Base-by-base conservation (phyloP, 2,113 vertebrate species). In the Gobio gobio region DNA sequence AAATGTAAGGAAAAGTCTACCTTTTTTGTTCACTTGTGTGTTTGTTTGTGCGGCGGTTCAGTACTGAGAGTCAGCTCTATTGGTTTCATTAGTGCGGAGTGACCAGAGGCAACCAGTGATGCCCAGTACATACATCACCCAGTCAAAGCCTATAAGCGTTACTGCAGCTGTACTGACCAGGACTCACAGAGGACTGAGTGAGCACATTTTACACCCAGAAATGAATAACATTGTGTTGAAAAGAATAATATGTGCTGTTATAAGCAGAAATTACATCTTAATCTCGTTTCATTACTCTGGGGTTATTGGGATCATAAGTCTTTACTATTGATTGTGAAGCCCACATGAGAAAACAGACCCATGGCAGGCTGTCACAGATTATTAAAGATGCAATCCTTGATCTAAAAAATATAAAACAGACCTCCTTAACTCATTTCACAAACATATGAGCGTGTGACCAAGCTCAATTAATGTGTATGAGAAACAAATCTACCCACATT, bases 81-180 rank as follows among this genome's bases (percentile, higher is more conserved):
- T 61, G 66, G 66, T 86, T 86, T 86, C 84, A 86, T 86, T 61
- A 86, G 64, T 73, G 43, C 47, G 13, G 84, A 73, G 77, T 81
- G 77, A 86, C 84, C 81, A 73, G 13, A 45, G 51, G 77, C 84
- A 61, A 58, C 45, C 68, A 45, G 24, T 70, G 43, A 47, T 14
- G 78, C 68, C 74, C 66, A 63, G 66, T 74, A 61, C 78, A 86
- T 86, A 51, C 43, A 81, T 81, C 84, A 86, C 4, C 78, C 43
- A 72, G 81, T 72, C 81, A 83, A 83, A 72, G 33, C 64, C 49
- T 72, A 56, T 83, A 36, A 24, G 66, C 8, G n/a, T 72, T 43
- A 72, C 40, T 33, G 13, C 18, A 54, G 16, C 29, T 33, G 3
- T 22, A 36, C n/a, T 47, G 61, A 78, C 58, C 59, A 49, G 24